Conservation (phyloP, 2,888 invertebrate species). For the Heliconius hortense region DNA sequence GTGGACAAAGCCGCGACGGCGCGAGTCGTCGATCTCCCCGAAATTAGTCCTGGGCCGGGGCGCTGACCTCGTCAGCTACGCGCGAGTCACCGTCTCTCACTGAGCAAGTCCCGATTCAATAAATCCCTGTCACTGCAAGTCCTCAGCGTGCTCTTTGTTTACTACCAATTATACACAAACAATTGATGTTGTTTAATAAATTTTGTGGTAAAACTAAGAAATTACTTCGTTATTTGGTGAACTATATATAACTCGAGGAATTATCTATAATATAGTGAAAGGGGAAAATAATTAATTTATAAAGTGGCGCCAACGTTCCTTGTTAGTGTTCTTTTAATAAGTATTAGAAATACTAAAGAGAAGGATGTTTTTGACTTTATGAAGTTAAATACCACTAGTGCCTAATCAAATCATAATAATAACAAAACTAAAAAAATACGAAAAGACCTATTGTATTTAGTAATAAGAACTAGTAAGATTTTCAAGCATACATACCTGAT, state of each 20-base stretch:
- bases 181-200: not conserved
- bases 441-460: not conserved
- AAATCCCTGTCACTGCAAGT: slow-evolving; percentile 27
- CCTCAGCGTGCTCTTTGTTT: slow-evolving; percentile 33
- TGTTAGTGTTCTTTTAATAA: too few species aligned
- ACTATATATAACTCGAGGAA: not conserved
- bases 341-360: not conserved
- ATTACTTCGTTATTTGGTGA: not conserved
- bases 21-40: slow-evolving; percentile 80
- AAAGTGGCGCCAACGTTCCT: not conserved
- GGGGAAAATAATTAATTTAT: not conserved
- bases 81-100: slow-evolving; percentile 42
- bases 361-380: not conserved
- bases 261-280: not conserved
- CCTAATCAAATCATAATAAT: not conserved
- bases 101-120: slow-evolving; percentile 36
- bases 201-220: slow-evolving; percentile 1
- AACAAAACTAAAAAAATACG: not conserved
- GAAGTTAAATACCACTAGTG: not conserved
- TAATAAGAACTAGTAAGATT: not conserved
- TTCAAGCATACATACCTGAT: slow-evolving; percentile 65
- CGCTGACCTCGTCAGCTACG: slow-evolving; percentile 71
- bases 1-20: slow-evolving; percentile 72
- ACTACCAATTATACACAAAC: slow-evolving; percentile 16
- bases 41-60: slow-evolving; percentile 80